Conservation (phyloP, 2,113 vertebrate species). For the Ophthalmolycus amberensis region DNA sequence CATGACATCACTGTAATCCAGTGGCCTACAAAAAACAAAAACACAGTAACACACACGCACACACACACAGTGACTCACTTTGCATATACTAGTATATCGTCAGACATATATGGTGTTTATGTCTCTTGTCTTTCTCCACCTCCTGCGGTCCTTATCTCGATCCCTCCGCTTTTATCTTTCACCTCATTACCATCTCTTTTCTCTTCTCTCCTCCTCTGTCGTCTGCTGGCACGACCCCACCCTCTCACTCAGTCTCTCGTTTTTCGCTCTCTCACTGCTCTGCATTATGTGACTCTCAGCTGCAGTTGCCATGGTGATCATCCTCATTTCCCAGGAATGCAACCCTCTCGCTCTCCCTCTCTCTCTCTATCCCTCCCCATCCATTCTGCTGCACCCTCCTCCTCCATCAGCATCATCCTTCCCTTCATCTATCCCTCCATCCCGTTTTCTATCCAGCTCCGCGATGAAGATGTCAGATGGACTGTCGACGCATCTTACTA, state of each 20-base stretch:
- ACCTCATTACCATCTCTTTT: slow-evolving; percentile 43
- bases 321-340: slow-evolving; percentile 81
- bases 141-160: not conserved
- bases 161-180: slow-evolving; percentile 19
- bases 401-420: slow-evolving; percentile 26
- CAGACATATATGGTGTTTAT: not conserved
- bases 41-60: not conserved
- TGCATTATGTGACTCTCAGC: slow-evolving; percentile 83
- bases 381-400: slow-evolving; percentile 50
- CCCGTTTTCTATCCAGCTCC: not conserved
- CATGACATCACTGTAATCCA: not conserved
- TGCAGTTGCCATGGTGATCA: slow-evolving; percentile 85
- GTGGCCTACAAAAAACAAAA: slow-evolving; percentile 5
- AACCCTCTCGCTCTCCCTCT: slow-evolving; percentile 64
- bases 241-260: slow-evolving; percentile 27
- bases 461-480: slow-evolving; percentile 26
- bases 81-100: not conserved
- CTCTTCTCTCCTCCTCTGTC: slow-evolving; percentile 36
- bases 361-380: slow-evolving; percentile 43
- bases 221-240: slow-evolving; percentile 50
- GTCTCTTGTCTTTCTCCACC: not conserved
- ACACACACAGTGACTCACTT: slow-evolving; percentile 1
- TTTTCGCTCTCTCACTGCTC: slow-evolving; percentile 62
- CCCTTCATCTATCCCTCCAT: slow-evolving; percentile 14
- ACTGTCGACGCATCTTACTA: slow-evolving; percentile 10